A percentile compares a stretch with the other conserved stretches of the same genome.
These are phyloP conservation scores for Tamias sibiricus DNA, from an alignment of 2,113 vertebrate genomes.

Conservation along the genomic window DNA sequence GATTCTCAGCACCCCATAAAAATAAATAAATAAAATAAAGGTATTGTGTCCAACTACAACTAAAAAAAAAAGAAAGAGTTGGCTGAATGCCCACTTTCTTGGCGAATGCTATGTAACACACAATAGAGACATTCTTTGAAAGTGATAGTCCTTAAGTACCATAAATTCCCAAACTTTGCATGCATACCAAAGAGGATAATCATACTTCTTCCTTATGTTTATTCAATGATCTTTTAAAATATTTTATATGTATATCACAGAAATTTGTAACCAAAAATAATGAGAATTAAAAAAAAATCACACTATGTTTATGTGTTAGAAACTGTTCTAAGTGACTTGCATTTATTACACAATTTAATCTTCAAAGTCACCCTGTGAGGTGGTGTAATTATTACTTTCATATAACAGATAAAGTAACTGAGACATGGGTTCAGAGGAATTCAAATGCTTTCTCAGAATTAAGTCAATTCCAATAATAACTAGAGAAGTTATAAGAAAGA, in stretches of 20 bases:
- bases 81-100: conserved; percentile 47
- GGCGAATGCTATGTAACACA: conserved; percentile 7
- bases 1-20: too few relatives aligned
- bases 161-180: conserved; percentile 32
- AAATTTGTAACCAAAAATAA: neutral
- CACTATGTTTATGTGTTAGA: neutral
- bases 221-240: neutral
- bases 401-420: neutral
- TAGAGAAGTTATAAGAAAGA: neutral
- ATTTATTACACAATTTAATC: conserved; percentile 13
- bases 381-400: neutral
- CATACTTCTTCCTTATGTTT: neutral
- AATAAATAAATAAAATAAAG: too few relatives aligned
- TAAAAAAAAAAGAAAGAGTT: too few relatives aligned
- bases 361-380: neutral
- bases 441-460: neutral
- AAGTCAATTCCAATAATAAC: neutral
- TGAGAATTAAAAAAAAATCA: neutral
- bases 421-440: neutral
- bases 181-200: neutral
- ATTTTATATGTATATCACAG: neutral
- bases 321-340: neutral
- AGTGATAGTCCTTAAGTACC: neutral
- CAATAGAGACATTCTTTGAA: conserved; percentile 48
- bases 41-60: too few relatives aligned